Conservation (phyloP, 2,888 invertebrate species). For the Mellilla xanthometata region DNA sequence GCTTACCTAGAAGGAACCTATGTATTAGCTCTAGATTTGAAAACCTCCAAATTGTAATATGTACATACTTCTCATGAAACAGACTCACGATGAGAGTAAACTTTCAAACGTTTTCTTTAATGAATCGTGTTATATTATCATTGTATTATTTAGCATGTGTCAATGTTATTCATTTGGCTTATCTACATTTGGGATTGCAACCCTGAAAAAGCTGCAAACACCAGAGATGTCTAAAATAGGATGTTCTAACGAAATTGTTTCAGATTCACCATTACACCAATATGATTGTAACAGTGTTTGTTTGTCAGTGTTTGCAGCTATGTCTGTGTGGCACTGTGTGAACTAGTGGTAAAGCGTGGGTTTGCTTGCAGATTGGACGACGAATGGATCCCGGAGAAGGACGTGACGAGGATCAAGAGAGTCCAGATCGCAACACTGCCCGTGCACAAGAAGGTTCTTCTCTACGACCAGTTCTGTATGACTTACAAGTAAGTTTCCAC, state of each 20-base stretch:
- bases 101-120: no score
- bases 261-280: constrained; percentile 18
- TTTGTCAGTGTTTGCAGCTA: constrained; percentile 77
- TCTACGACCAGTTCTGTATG: constrained; percentile 77
- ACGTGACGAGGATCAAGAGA: constrained; percentile 84
- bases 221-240: constrained; percentile 24
- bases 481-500: constrained; percentile 45
- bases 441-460: constrained; percentile 70
- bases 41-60: no score
- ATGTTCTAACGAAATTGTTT: constrained; percentile 11
- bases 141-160: no score
- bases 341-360: constrained; percentile 14
- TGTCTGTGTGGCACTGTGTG: constrained; percentile 61
- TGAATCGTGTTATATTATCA: no score
- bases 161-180: constrained; percentile 18
- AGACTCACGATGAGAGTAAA: no score
- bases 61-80: no score
- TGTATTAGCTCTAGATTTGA: no score
- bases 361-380: constrained; percentile 87
- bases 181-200: constrained; percentile 53
- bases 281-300: constrained; percentile 72
- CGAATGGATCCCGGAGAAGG: constrained; percentile 92
- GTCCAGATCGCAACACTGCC: constrained; percentile 81
- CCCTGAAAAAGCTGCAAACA: constrained; percentile 74
- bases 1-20: no score